Evolutionary conservation across 1,140 invertebrate species (phyloP).

Genomic region (Drosophila saltans): DNA sequence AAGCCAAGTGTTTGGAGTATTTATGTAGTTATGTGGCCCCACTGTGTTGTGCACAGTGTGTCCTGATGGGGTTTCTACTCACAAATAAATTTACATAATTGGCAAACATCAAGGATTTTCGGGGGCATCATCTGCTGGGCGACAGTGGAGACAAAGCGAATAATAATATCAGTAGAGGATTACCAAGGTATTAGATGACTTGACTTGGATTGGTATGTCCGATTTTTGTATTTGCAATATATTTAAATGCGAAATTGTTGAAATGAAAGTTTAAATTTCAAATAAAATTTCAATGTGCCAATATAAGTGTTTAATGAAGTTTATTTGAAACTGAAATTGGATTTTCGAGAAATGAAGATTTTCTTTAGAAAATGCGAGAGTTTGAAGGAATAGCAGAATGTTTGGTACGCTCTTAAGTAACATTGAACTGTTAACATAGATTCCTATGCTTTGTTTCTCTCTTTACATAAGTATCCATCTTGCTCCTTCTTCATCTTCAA

Average conservation of each 20-base stretch:
- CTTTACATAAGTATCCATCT: constrained; percentile 32
- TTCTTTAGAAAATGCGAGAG: no score
- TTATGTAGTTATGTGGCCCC: constrained; percentile 68
- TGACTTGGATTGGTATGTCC: constrained; percentile 25
- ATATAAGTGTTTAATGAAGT: background rate
- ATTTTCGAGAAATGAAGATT: no score
- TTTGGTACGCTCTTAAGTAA: background rate
- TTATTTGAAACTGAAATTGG: background rate
- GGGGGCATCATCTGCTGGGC: constrained; percentile 13
- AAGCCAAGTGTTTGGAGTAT: constrained; percentile 78
- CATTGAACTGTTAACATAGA: background rate
- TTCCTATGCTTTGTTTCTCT: constrained; percentile 1
- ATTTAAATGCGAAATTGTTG: constrained; percentile 40
- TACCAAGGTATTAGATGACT: constrained; percentile 22
- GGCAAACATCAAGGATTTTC: constrained; percentile 66
- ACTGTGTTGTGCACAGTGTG: constrained; percentile 75
- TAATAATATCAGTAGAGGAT: constrained; percentile 31
- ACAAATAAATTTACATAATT: constrained; percentile 70
- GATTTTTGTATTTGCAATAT: constrained; percentile 30
- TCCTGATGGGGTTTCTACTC: constrained; percentile 28
- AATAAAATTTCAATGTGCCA: constrained; percentile 1
- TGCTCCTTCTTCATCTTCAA: constrained; percentile 13
- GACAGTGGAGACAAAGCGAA: constrained; percentile 1
- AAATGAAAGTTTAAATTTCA: constrained; percentile 39
- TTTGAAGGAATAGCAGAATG: background rate